Evolutionary conservation across 2,888 invertebrate species (phyloP), one percentile per base, ranked within the genome.

Genomic region (Gandaritis pyraliata): DNA sequence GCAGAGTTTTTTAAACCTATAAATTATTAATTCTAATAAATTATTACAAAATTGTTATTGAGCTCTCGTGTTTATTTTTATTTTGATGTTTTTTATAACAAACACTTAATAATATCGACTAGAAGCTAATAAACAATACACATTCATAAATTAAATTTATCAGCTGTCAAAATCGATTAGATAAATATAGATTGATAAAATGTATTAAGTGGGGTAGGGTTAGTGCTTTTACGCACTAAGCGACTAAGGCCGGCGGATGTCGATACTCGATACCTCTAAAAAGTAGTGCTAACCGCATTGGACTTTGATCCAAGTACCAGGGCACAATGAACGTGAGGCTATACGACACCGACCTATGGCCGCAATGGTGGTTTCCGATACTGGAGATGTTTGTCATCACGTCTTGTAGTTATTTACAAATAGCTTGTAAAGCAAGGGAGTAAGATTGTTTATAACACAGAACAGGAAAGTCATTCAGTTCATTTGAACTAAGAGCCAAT

Each of bases 281-380:
- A 48, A 48, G n/a, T 30, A 15, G 6, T 48, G 48, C 30, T 48
- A 11, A 4, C 3, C 3, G 0, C 15, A 10, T 1, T 48, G 48
- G 48, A 48, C 48, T 48, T 48, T 48, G 48, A 11, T 13, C 33
- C 33, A 11, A 48, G 30, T 48, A 48, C 30, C 48, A 48, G 48
- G 15, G 48, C 48, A 48, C 48, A 48, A 48, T 48, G 48, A 48
- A 48, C 1, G 48, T 8, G 10, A 48, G 15, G 48, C 10, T 48
- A 48, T 48, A n/a, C 5, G 48, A 48, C 33, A 33, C 48, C 48
- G 47, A 30, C 30, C 48, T 47, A 47, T 47, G 47, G 29, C n/a
- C 29, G 47, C 47, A 29, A 29, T 46, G 10, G 15, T 15, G 29
- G 48, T 15, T 48, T 48, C 48, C 48, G 48, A 48, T 33, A 48